Evolutionary conservation across 2,113 vertebrate genomes (phyloP).

Genomic region (Leiothrix lutea): DNA sequence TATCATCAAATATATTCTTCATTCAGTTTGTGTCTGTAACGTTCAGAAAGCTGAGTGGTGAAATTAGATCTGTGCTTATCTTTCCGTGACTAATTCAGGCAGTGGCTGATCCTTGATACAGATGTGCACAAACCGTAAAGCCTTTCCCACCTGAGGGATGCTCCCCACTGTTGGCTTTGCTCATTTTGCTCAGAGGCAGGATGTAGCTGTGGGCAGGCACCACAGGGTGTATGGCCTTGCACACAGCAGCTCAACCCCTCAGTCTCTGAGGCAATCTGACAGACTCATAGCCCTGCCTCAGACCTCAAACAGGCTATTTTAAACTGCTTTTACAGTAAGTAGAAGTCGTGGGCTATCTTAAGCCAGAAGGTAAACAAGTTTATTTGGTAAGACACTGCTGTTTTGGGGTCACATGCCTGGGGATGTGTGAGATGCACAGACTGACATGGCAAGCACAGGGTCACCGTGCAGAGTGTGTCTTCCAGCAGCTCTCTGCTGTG

Average conservation of each 20-base stretch:
- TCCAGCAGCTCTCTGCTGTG: not conserved
- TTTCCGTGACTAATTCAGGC: not conserved
- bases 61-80: conserved; percentile 1
- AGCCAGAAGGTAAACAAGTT: not conserved
- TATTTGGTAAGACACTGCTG: not conserved
- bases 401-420: not conserved
- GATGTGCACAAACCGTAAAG: not conserved
- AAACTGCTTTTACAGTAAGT: not conserved
- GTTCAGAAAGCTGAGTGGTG: not conserved
- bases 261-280: not conserved
- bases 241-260: not conserved
- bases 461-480: accelerated
- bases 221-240: accelerated
- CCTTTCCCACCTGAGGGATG: not conserved
- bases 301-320: not conserved
- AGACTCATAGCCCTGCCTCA: not conserved
- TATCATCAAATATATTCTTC: not conserved
- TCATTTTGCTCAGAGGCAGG: not conserved
- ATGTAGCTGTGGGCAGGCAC: not conserved
- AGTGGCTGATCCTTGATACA: not conserved
- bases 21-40: not conserved
- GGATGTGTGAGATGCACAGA: accelerated
- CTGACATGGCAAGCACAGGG: accelerated
- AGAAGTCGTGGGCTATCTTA: not conserved
- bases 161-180: not conserved